phyloP scores from a whole-genome alignment of 2,113 vertebrate species.

The Macaca fascicularis region DNA sequence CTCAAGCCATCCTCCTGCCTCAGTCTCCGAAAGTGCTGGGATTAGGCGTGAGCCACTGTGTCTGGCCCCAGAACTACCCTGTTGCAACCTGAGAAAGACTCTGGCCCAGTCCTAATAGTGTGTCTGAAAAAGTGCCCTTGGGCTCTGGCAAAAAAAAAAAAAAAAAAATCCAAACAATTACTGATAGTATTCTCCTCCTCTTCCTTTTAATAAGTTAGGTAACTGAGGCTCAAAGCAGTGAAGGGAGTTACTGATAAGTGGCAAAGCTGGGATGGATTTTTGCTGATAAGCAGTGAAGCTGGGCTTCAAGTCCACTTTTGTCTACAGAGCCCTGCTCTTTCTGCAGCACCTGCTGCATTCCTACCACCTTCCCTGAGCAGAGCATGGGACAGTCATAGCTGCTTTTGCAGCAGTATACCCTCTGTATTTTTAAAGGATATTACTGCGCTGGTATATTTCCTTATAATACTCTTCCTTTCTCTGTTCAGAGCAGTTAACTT shows the following conservation, averaged over 20 bases:
- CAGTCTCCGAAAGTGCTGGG: no score
- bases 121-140: not conserved
- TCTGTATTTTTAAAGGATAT: not conserved
- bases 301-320: not conserved
- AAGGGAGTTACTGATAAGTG: not conserved
- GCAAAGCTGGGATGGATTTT: not conserved
- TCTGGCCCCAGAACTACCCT: no score
- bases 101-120: not conserved
- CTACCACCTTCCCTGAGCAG: not conserved
- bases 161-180: not conserved
- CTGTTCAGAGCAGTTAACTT: constrained; percentile 38
- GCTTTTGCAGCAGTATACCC: not conserved
- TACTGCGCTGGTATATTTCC: not conserved
- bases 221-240: not conserved
- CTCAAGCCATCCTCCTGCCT: no score
- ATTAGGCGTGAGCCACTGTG: no score
- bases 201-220: not conserved
- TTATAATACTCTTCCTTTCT: not conserved
- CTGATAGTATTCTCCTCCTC: not conserved
- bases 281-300: not conserved
- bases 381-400: rapidly evolving
- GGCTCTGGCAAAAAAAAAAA: not conserved
- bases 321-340: not conserved
- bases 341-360: no score
- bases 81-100: not conserved